Evolutionary conservation across 2,888 invertebrate species (phyloP), one percentile per base, ranked within the genome.

Genomic region (Pelosia muscerda): DNA sequence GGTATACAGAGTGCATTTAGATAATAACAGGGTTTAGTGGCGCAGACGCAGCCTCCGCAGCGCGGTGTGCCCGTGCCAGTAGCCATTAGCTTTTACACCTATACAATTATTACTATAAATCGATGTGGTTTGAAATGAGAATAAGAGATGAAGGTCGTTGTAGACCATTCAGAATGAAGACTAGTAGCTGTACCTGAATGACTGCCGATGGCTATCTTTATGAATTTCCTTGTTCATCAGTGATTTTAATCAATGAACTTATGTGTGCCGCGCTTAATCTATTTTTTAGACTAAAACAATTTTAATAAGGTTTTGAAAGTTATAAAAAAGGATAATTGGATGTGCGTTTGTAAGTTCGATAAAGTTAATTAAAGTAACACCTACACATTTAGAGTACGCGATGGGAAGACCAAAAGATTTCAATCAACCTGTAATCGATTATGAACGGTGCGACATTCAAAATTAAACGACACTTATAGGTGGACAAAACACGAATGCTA

Each of bases 381-480:
- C 60, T 58, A 57, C 61, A 23, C 62, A 59, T 64, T 31, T 54
- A 62, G 28, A 22, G 55, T 49, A 49, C n/a, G 49, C n/a, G 49
- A 49, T 66, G 49, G 25, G 13, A 49, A 23, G 66, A 66, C 65
- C 65, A 55, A 71, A 76, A 76, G 78, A 78, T 81, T 87, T 82
- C 85, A 90, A 91, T 90, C 91, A 89, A 86, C 84, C 87, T 82
- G 88, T 91, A 93, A 94, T 94, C 91, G 90, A 92, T 93, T 90
- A 91, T 89, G 88, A 87, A 86, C 89, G 88, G 82, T 84, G 86
- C 87, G 88, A 90, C 90, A 85, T 81, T 85, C 83, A 88, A 91
- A 92, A 94, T 94, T 93, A 94, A 94, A 94, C 90, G 94, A 92
- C 93, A 93, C 87, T 90, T 91, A 90, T 88, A 84, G 86, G 84